Evolutionary conservation across 2,113 vertebrate species (phyloP).

Genomic region (Rhinolophus sinicus): DNA sequence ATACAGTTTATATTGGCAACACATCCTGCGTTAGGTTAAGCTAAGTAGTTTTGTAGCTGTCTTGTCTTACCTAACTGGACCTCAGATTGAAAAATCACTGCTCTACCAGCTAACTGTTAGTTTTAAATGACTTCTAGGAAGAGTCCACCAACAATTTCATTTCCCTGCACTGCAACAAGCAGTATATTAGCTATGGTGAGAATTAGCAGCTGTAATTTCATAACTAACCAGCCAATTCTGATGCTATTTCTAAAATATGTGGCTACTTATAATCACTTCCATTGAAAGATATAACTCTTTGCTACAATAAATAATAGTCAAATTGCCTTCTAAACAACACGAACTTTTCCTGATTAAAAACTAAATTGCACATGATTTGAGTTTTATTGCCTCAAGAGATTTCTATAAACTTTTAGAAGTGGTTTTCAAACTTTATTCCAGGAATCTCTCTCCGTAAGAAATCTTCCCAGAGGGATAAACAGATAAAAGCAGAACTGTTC

Average conservation of each 20-base stretch:
- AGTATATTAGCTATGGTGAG: not conserved
- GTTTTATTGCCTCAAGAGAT: slow-evolving; percentile 13
- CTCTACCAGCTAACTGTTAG: not conserved
- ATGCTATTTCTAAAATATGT: not conserved
- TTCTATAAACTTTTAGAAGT: not conserved
- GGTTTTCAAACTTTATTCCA: not conserved
- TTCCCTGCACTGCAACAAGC: not conserved
- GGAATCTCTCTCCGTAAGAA: not conserved
- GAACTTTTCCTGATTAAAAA: slow-evolving; percentile 17
- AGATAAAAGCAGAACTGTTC: not conserved
- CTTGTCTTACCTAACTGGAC: not conserved
- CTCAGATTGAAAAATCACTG: not conserved
- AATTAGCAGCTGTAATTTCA: slow-evolving; percentile 7
- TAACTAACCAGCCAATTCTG: slow-evolving; percentile 6
- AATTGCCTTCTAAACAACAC: not conserved
- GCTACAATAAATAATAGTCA: not conserved
- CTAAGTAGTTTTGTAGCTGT: not conserved
- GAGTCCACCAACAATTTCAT: not conserved
- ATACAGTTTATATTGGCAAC: not conserved
- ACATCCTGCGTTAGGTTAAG: not conserved
- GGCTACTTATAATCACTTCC: not conserved
- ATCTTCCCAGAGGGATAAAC: not conserved
- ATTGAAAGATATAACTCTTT: not conserved
- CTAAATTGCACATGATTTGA: not conserved
- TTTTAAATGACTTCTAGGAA: not conserved